phyloP scores from a whole-genome alignment of 2,888 invertebrate species.

The Caenorhabditis becei region DNA sequence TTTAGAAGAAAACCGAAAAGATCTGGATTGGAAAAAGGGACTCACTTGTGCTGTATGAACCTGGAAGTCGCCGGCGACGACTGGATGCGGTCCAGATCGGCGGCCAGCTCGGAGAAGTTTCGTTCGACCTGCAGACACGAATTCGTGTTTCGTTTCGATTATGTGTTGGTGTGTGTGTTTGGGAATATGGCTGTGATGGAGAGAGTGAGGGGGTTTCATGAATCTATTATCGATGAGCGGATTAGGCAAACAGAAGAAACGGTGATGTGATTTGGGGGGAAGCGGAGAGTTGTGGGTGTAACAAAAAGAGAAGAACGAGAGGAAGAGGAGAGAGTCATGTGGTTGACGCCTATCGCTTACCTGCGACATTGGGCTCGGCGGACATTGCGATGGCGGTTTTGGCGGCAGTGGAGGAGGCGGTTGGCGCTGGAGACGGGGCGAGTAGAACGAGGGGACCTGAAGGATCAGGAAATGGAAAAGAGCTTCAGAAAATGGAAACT shows the following conservation, averaged over 20 bases:
- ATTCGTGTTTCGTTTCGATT: constrained; percentile 11
- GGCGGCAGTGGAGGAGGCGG: constrained; percentile 73
- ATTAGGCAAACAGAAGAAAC: constrained; percentile 47
- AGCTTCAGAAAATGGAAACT: background rate
- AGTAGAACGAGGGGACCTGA: constrained; percentile 79
- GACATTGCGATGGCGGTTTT: constrained; percentile 58
- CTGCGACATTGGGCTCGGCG: constrained; percentile 73
- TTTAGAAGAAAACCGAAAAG: background rate
- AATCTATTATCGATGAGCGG: constrained; percentile 60
- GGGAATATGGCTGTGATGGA: constrained; percentile 24
- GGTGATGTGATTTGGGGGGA: constrained; percentile 10
- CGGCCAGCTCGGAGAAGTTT: constrained; percentile 78
- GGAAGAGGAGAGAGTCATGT: background rate
- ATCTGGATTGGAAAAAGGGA: background rate
- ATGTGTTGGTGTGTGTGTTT: constrained; percentile 22
- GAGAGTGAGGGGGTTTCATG: constrained; percentile 47
- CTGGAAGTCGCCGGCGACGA: constrained; percentile 59
- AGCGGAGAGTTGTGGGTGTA: constrained; percentile 7
- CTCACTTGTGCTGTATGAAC: constrained; percentile 50
- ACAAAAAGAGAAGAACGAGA: constrained; percentile 17
- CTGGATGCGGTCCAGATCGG: constrained; percentile 78
- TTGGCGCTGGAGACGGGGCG: constrained; percentile 78
- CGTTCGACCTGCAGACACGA: constrained; percentile 74
- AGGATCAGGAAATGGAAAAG: background rate
- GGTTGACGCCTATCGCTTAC: constrained; percentile 57